Base-by-base conservation (phyloP, 2,113 vertebrate genomes). In the Proterorhinus semilunaris region DNA sequence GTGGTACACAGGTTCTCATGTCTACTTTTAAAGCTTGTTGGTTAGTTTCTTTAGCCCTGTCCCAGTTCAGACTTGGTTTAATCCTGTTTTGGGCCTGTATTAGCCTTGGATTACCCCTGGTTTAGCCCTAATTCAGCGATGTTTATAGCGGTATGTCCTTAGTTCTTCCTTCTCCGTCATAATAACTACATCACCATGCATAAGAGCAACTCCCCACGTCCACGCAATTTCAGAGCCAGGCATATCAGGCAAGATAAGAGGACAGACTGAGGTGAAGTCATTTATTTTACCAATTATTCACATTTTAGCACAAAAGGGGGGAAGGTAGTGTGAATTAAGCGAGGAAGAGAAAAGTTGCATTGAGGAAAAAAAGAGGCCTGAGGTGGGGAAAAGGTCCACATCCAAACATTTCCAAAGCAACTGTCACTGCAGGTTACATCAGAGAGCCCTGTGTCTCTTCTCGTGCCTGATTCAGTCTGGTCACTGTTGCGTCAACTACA, bases 241-340 rank as follows among this genome's bases (percentile, higher is more conserved):
- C 49, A 61, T 74, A 72, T 78, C 61, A 65, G 62, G 44, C 13
- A 21, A 74, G 72, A 72, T 8, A n/a, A 77, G 76, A 74, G 83
- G 83, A 86, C 79, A 80, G 70, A 86, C 82, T 69, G 86, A 90
- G 86, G 73, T 81, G 82, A 86, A 69, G 79, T 82, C 69, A 83
- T 87, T 83, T 84, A 75, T 79, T 83, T 82, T 63, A 69, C 72
- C 73, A 77, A 82, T 83, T 78, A 81, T 83, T 77, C 44, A 27
- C 67, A 55, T 74, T 72, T 68, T 72, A 63, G 49, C 68, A 42
- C 16, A 17, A 55, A 55, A 27, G 59, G 27, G 27, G 27, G 27
- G 27, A 5, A 3, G 27, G 27, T 1, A 69, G 65, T 48, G 54
- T 68, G 63, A n/a, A 63, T 8, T 36, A 68, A 58, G 66, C 75